Conservation (phyloP, 2,797 vertebrate genomes). For the Characodon lateralis region DNA sequence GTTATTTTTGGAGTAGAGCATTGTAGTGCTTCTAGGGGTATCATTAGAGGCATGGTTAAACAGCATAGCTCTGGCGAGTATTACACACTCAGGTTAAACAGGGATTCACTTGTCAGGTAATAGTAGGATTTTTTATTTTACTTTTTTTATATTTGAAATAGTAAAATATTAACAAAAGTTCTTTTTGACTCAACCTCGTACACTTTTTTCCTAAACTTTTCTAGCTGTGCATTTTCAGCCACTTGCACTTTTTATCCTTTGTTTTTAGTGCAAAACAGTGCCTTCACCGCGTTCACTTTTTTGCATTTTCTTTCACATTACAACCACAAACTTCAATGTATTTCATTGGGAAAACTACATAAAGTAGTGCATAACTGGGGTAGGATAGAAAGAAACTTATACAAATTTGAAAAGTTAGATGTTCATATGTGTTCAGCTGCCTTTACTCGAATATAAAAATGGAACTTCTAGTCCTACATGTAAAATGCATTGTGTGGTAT, state of each 20-base stretch:
- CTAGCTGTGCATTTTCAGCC: neutral
- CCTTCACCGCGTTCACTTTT: neutral
- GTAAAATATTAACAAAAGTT: neutral
- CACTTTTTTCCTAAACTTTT: neutral
- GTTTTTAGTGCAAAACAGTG: neutral
- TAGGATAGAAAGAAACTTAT: neutral
- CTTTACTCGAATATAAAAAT: neutral
- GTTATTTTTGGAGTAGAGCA: slow-evolving; percentile 43
- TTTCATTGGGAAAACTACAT: neutral
- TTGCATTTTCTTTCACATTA: neutral
- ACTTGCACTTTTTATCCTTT: neutral
- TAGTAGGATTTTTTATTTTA: neutral
- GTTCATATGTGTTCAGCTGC: neutral
- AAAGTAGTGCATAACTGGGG: neutral
- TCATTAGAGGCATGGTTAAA: slow-evolving; percentile 47
- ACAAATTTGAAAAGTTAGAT: neutral
- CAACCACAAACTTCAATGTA: neutral
- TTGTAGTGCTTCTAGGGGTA: slow-evolving; percentile 31
- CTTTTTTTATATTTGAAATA: neutral
- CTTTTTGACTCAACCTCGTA: neutral
- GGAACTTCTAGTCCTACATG: neutral
- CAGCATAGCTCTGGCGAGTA: slow-evolving; percentile 11
- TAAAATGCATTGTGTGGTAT: neutral
- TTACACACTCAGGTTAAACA: neutral
- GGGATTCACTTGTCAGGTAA: neutral